These are phyloP conservation scores for Eilema griseolum DNA, from an alignment of 2,888 invertebrate genomes.

Conservation along the genomic window DNA sequence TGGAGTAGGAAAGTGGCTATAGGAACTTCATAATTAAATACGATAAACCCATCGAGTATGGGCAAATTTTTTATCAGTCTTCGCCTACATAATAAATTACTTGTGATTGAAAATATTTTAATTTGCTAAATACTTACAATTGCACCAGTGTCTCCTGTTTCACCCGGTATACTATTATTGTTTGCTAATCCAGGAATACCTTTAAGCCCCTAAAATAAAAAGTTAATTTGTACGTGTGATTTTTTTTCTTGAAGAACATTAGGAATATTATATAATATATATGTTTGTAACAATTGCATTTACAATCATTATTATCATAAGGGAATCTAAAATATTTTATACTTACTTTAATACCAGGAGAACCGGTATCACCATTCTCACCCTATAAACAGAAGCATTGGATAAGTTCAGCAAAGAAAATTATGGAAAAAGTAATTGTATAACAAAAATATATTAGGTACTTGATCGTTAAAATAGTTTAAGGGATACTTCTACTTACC, in stretches of 20 bases:
- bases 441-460: background rate
- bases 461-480: background rate
- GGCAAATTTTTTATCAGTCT: too few relatives aligned
- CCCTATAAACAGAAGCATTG: background rate
- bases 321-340: background rate
- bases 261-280: too few relatives aligned
- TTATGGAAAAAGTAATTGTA: background rate
- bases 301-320: background rate
- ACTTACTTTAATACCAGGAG: background rate
- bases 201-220: background rate
- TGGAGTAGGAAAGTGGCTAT: too few relatives aligned
- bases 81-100: too few relatives aligned
- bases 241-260: background rate
- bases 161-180: background rate
- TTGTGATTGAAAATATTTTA: background rate
- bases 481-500: background rate
- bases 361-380: background rate
- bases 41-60: too few relatives aligned
- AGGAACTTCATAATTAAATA: too few relatives aligned
- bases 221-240: background rate
- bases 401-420: background rate
- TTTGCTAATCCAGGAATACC: background rate
- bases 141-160: background rate
- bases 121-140: background rate
- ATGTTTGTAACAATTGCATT: background rate